Conservation (phyloP, 2,888 invertebrate species). For the Acronicta psi region DNA sequence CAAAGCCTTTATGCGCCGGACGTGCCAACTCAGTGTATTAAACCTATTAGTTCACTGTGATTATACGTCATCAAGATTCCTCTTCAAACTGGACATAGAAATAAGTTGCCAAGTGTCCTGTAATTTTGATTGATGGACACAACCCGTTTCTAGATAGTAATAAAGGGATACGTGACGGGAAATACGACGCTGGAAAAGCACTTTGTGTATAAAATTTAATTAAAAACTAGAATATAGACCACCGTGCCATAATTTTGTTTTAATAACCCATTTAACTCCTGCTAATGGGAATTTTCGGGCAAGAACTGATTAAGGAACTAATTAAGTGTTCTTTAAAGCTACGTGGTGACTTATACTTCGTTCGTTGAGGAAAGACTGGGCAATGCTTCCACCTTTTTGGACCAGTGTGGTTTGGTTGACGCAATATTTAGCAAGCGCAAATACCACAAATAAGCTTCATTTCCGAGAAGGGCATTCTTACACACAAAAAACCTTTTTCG, state of each 20-base stretch:
- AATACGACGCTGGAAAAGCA: not conserved
- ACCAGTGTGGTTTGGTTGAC: too few species aligned
- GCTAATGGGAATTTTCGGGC: too few species aligned
- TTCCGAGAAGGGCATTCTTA: too few species aligned
- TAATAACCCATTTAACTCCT: not conserved
- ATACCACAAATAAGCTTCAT: too few species aligned
- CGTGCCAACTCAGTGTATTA: conserved; percentile 11
- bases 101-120: conserved; percentile 40
- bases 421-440: too few species aligned
- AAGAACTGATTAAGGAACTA: too few species aligned
- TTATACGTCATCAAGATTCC: conserved; percentile 43
- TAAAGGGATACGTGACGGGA: conserved; percentile 19
- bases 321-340: too few species aligned
- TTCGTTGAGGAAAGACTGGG: too few species aligned
- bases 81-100: conserved; percentile 44
- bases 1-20: conserved; percentile 1
- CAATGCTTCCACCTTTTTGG: too few species aligned
- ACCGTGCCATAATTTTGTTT: not conserved
- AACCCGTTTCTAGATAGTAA: conserved; percentile 34
- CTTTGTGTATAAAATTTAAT: conserved; percentile 15
- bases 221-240: conserved; percentile 11
- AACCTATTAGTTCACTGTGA: conserved; percentile 23
- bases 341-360: too few species aligned
- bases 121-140: conserved; percentile 46
- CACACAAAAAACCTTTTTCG: too few species aligned